Base-by-base conservation (phyloP, 2,797 vertebrate genomes). In the Rhinella marina region DNA sequence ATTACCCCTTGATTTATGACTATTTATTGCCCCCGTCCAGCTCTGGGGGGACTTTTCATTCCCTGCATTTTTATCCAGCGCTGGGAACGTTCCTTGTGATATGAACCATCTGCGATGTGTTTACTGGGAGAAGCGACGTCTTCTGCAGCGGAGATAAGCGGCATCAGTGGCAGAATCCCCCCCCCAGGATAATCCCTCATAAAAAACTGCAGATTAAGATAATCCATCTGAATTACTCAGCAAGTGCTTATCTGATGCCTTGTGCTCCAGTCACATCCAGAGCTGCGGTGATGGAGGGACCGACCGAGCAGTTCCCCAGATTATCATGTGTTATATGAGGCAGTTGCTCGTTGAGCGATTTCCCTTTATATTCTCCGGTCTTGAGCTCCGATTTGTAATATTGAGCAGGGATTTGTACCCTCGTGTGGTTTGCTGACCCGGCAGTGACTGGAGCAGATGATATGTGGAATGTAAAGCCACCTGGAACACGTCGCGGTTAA, bases 11-110 rank as follows among this genome's bases (percentile, higher is more conserved):
- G 92, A 91, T 94, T 90, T 92, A 95, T 95, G 92, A 92, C 90
- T 94, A 84, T 93, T 93, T 92, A 91, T 91, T 91, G 92, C 92
- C 92, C 92, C 93, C 27, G 87, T 91, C 89, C 90, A 90, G 91
- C 85, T 92, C 17, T 62, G 93, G 89, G 87, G 91, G 91, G 84
- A 88, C 8, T 29, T 56, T 86, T 90, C 90, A 91, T 92, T 91
- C 90, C 91, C 89, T 91, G 90, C 90, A 92, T 90, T 91, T 90
- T 90, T 90, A 90, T 80, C 84, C 84, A 80, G 87, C 85, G 85
- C 78, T 25, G 86, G 82, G 92, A 93, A 91, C 92, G 91, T 90
- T 91, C 73, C 82, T 90, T 92, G 41, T 92, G 90, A 92, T 90
- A 92, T 92, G 91, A 88, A 88, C 92, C 92, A 93, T 94, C 92